Percentiles rank a stretch among this genome's conserved stretches.
phyloP scores from a whole-genome alignment of 2,797 vertebrate species.

The Craterocephalus amniculus region DNA sequence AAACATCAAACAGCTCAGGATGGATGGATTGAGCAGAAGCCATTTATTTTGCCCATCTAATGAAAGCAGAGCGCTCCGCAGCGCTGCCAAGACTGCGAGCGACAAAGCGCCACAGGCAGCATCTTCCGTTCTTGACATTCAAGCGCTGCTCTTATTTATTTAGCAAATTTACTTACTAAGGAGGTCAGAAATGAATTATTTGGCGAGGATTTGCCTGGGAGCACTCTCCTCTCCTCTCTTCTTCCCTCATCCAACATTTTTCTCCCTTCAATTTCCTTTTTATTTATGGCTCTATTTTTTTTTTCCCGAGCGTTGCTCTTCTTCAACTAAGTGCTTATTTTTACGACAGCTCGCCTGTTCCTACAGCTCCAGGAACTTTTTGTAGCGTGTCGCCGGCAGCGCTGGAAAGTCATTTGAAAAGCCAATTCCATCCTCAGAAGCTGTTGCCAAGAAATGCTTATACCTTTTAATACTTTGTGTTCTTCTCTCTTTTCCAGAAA shows the following conservation, averaged over 20 bases:
- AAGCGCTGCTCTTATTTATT: conserved; percentile 86
- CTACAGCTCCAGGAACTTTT: conserved; percentile 80
- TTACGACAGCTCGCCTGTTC: conserved; percentile 71
- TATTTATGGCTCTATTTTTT: conserved; percentile 72
- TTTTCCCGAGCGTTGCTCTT: conserved; percentile 65
- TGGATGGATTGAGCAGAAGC: conserved; percentile 78
- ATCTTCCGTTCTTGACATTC: conserved; percentile 82
- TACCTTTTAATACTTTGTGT: conserved; percentile 78
- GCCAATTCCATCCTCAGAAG: conserved; percentile 77
- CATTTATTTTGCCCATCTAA: conserved; percentile 84
- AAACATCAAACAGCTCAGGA: conserved; percentile 82
- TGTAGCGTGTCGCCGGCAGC: conserved; percentile 77
- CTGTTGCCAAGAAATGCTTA: conserved; percentile 78
- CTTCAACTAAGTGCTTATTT: conserved; percentile 78
- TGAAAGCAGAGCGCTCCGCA: conserved; percentile 75
- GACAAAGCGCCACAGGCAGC: conserved; percentile 79
- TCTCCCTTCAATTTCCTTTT: conserved; percentile 78
- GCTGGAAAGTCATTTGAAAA: conserved; percentile 78
- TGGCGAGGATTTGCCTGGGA: conserved; percentile 83
- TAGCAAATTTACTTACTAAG: conserved; percentile 87
- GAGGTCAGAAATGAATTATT: conserved; percentile 88
- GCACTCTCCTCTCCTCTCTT: conserved; percentile 73
- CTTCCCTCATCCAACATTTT: conserved; percentile 75
- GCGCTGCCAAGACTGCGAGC: conserved; percentile 78
- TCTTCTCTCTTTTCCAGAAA: conserved; percentile 56